A percentile compares a stretch with the other conserved stretches of the same genome.
These are phyloP conservation scores for Lacerta bilineata DNA, from an alignment of 2,797 vertebrate genomes.

Conservation along the genomic window DNA sequence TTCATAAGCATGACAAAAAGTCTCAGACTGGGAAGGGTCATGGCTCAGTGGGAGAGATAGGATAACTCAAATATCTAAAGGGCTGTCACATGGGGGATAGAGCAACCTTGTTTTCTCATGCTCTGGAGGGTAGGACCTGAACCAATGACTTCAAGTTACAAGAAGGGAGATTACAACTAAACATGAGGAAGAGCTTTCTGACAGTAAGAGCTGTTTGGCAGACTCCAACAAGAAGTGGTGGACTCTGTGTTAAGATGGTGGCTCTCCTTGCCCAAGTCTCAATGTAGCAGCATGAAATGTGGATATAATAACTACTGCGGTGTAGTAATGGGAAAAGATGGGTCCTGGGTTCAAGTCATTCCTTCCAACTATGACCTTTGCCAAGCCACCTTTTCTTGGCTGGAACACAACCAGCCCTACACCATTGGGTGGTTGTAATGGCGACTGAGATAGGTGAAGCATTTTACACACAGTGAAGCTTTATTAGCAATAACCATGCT, in stretches of 20 bases:
- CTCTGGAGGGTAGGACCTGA: no score
- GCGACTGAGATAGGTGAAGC: not conserved
- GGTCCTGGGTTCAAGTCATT: not conserved
- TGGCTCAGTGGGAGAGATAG: no score
- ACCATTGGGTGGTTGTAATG: no score
- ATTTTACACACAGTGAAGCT: not conserved
- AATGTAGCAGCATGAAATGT: not conserved
- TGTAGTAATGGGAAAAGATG: not conserved
- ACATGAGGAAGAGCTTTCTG: no score
- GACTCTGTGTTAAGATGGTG: not conserved
- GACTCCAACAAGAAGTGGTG: no score
- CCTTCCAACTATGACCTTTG: not conserved
- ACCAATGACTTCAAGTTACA: no score
- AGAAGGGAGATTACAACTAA: no score
- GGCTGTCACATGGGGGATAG: no score
- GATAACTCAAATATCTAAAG: no score
- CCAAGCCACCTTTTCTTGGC: not conserved
- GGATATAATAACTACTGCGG: not conserved
- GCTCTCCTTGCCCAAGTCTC: not conserved
- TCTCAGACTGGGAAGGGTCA: not conserved
- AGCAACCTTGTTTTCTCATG: no score
- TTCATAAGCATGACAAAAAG: not conserved
- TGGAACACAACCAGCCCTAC: no score
- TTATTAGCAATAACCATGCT: not conserved
- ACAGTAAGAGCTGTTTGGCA: no score